Conservation (phyloP, 2,113 vertebrate genomes). For the Tretioscincus oriximinensis region DNA sequence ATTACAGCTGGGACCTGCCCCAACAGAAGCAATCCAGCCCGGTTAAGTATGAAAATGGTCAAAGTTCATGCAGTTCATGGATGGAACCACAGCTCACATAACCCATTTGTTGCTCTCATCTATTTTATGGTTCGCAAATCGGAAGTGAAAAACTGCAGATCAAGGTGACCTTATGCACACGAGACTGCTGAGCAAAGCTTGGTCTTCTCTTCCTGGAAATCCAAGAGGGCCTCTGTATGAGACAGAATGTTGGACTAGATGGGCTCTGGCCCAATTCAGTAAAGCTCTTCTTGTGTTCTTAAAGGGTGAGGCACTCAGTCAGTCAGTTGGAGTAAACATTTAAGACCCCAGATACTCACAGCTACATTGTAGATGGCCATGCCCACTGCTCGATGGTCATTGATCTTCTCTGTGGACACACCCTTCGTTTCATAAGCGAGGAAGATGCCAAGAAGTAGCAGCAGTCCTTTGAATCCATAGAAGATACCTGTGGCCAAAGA, state of each 20-base stretch:
- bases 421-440: slow-evolving; percentile 95
- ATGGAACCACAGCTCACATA: neutral
- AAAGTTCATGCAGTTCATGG: neutral
- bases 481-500: slow-evolving; percentile 80
- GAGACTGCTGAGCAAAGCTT: neutral
- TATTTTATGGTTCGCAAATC: neutral
- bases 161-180: neutral
- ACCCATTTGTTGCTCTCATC: neutral
- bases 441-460: slow-evolving; percentile 90
- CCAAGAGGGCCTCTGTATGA: too few relatives aligned
- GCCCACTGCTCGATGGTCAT: slow-evolving; percentile 89
- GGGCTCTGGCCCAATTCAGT: too few relatives aligned
- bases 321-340: neutral
- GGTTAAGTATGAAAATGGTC: too few relatives aligned
- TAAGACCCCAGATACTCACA: slow-evolving; percentile 49
- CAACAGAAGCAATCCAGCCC: too few relatives aligned
- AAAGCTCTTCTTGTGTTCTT: too few relatives aligned
- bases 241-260: too few relatives aligned
- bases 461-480: slow-evolving; percentile 91
- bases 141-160: neutral
- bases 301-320: neutral
- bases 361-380: slow-evolving; percentile 93
- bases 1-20: too few relatives aligned
- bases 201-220: neutral
- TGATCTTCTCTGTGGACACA: slow-evolving; percentile 92